Percentiles rank a stretch among this genome's conserved stretches.
Evolutionary conservation across 2,113 vertebrate species (phyloP).

Genomic region (Heterotilapia buettikoferi): DNA sequence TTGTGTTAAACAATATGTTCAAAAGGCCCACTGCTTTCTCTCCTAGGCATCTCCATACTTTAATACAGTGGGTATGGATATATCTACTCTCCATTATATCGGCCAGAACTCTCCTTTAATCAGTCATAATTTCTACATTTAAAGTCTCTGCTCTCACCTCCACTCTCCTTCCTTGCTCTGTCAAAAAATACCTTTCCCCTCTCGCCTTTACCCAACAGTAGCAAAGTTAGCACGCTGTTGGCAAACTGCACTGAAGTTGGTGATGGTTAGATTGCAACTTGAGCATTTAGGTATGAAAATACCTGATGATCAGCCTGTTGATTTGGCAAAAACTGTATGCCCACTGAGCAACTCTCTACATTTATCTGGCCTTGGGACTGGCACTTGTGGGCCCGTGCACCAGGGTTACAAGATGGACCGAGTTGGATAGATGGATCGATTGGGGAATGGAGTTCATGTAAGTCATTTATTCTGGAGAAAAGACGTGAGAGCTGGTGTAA

Average conservation of each 20-base stretch:
- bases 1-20: neutral
- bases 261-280: neutral
- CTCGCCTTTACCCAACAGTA: neutral
- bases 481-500: rapidly evolving
- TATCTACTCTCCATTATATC: neutral
- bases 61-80: neutral
- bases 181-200: neutral
- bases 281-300: neutral
- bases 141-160: neutral
- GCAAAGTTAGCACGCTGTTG: neutral
- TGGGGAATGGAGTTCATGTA: neutral
- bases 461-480: neutral
- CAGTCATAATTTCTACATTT: neutral
- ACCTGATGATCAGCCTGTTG: neutral
- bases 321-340: neutral
- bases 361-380: neutral
- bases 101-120: neutral
- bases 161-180: neutral
- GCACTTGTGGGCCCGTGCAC: neutral
- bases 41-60: neutral
- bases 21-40: neutral
- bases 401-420: rapidly evolving
- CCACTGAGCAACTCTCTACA: neutral
- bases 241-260: neutral
- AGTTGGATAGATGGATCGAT: neutral